Evolutionary conservation across 2,797 vertebrate genomes (phyloP), one percentile per base, ranked within the genome.

Genomic region (Siniperca obscura): DNA sequence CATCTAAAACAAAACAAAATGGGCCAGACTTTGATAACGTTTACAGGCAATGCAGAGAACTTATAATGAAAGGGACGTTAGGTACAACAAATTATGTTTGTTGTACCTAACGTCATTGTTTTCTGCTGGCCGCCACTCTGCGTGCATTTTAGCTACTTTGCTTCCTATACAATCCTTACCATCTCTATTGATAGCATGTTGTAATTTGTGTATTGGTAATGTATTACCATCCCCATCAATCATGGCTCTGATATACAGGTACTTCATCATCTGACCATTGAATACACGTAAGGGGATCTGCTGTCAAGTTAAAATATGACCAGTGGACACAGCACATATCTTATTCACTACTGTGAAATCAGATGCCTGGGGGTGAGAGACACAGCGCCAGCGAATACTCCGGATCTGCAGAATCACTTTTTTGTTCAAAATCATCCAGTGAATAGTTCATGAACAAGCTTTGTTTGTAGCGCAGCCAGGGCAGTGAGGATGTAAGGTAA

Each of bases 401-500:
- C 0, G 13, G 34, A 88, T 84, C 81, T 22, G 3, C 76, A 78
- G 86, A 93, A 93, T 90, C 25, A 89, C 92, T 90, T 93, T 89
- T 85, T 84, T 87, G 69, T 91, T 93, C 71, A 92, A 94, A 93
- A 93, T 92, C 77, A 92, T 86, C 70, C 78, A n/a, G 87, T 94
- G 81, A 95, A 94, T 95, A 92, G 91, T 93, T 94, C 89, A 95
- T 95, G 90, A 90, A 61, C 52, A 21, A 81, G 84, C 89, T 85
- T 93, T 93, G 90, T 93, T 92, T 89, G 85, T 80, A 78, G 88
- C 66, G 2, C 64, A 69, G 76, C 80, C 75, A 81, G 70, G 70
- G 56, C 77, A 61, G 70, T 25, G 69, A 84, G 89, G 82, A 86
- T 87, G 94, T 93, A 95, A 95, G 87, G 71, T 92, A 93, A 95